These are phyloP conservation scores for Lasiurus cinereus DNA, from an alignment of 2,113 vertebrate species.

Conservation along the genomic window DNA sequence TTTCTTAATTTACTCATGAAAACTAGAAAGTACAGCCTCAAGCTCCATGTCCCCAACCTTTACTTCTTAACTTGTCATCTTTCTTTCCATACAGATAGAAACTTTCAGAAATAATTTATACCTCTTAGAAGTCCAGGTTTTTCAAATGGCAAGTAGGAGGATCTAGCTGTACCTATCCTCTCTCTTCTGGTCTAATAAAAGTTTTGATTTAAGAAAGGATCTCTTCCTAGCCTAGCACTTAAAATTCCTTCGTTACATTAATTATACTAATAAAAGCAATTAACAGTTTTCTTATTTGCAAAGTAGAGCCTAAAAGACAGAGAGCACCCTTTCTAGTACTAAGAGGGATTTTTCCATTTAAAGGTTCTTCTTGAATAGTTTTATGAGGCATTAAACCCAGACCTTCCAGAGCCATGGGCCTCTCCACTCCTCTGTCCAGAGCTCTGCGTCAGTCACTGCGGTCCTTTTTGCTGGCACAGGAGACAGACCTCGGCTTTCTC, in stretches of 20 bases:
- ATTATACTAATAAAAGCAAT: neutral
- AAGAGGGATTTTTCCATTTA: slow-evolving; percentile 23
- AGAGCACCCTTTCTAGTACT: neutral
- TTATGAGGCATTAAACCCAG: neutral
- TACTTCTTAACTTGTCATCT: neutral
- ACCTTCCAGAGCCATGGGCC: neutral
- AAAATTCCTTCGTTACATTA: neutral
- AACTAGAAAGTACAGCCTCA: neutral
- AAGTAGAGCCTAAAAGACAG: neutral
- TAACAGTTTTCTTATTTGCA: neutral
- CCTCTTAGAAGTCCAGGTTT: neutral
- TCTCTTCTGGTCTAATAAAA: neutral
- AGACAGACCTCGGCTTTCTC: slow-evolving; percentile 19
- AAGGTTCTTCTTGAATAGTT: slow-evolving; percentile 8
- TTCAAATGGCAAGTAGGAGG: neutral
- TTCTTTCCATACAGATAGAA: neutral
- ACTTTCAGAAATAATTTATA: slow-evolving; percentile 27
- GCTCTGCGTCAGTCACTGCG: neutral
- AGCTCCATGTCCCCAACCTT: neutral
- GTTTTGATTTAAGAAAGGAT: neutral
- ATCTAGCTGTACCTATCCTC: neutral
- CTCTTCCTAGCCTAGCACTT: neutral
- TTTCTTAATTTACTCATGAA: neutral
- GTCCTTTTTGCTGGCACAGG: neutral
- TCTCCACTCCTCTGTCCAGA: neutral